phyloP scores from a whole-genome alignment of 2,113 vertebrate species.

The Toxostoma redivivum region DNA sequence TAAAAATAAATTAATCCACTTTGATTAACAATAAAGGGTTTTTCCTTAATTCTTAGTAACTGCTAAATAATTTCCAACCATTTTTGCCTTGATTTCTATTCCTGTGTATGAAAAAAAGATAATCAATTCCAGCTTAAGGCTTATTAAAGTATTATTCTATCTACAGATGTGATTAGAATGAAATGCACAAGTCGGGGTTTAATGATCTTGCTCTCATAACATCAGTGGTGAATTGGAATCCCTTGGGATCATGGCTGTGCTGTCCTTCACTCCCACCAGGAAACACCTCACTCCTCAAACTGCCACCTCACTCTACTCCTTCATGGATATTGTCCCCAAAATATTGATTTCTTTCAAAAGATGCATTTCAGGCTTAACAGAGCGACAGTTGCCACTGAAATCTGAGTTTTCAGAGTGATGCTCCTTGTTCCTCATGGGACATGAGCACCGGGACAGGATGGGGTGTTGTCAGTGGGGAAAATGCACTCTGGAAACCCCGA shows the following conservation, averaged over 20 bases:
- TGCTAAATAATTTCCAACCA: neutral
- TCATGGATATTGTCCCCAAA: neutral
- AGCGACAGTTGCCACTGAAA: neutral
- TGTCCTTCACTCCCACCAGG: neutral
- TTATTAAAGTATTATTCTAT: conserved; percentile 42
- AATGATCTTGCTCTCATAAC: neutral
- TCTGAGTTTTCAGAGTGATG: neutral
- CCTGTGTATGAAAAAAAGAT: neutral
- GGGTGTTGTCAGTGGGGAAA: neutral
- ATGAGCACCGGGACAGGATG: neutral
- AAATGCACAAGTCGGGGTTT: neutral
- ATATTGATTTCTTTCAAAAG: neutral
- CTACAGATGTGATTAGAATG: conserved; percentile 28
- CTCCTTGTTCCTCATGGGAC: neutral
- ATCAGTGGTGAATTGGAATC: neutral
- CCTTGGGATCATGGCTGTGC: neutral
- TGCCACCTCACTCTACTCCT: neutral
- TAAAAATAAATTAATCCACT: neutral
- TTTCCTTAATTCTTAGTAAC: neutral
- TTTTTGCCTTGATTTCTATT: conserved; percentile 13
- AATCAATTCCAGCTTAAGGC: conserved; percentile 20
- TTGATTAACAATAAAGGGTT: neutral
- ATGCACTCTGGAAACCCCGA: neutral
- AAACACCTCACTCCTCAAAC: neutral
- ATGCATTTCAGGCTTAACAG: neutral